phyloP scores from a whole-genome alignment of 2,113 vertebrate genomes.

The Rhinogobius similis region DNA sequence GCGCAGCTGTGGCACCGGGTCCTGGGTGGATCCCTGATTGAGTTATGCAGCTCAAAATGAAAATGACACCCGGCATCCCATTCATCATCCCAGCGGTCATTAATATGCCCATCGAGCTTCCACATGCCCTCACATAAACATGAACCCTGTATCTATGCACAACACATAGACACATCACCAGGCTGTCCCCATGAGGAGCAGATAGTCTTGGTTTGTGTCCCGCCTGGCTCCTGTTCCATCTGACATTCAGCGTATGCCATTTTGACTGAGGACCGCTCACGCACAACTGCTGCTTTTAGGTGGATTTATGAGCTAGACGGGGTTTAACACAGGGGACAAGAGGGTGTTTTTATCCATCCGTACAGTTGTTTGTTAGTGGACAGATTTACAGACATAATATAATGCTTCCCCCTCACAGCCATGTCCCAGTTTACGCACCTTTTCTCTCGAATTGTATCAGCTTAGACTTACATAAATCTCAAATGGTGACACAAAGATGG shows the following conservation, averaged over 20 bases:
- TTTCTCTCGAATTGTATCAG: background rate
- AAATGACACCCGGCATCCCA: conserved; percentile 43
- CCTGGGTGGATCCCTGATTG: conserved; percentile 31
- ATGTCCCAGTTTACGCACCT: background rate
- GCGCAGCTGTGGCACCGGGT: conserved; percentile 27
- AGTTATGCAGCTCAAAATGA: conserved; percentile 45
- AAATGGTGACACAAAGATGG: background rate
- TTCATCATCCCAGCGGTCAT: conserved; percentile 50
- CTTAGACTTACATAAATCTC: background rate
- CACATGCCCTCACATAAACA: conserved; percentile 7
- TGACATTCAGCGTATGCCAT: conserved; percentile 48
- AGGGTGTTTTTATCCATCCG: conserved; percentile 17
- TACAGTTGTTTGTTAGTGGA: conserved; percentile 15
- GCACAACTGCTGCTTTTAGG: conserved; percentile 16
- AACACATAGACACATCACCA: conserved; percentile 7
- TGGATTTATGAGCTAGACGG: conserved; percentile 43
- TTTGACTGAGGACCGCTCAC: conserved; percentile 42
- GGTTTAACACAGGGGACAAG: conserved; percentile 18
- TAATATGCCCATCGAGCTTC: conserved; percentile 27
- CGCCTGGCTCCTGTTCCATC: conserved; percentile 39
- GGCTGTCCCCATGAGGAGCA: background rate
- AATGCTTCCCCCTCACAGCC: background rate
- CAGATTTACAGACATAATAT: conserved; percentile 30
- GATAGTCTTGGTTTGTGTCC: conserved; percentile 29
- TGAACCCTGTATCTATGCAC: background rate